These are phyloP conservation scores for Pygoscelis antarcticus DNA, from an alignment of 2,113 vertebrate genomes.

Conservation along the genomic window DNA sequence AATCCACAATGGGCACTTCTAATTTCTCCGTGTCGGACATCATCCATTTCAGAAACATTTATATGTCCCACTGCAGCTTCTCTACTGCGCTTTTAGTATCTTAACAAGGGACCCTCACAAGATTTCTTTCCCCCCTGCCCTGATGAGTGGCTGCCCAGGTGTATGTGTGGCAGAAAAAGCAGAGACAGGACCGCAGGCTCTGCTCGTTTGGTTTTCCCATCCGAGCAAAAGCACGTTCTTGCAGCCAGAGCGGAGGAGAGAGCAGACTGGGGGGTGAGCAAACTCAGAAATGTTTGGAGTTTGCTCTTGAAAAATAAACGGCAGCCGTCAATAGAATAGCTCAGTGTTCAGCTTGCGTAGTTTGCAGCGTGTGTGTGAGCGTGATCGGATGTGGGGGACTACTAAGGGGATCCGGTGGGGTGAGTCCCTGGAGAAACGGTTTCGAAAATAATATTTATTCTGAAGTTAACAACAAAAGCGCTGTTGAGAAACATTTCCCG, in stretches of 20 bases:
- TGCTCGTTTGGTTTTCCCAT: background rate
- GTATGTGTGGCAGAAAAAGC: background rate
- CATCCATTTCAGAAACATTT: background rate
- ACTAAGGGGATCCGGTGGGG: background rate
- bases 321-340: background rate
- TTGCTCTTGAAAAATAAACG: background rate
- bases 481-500: background rate
- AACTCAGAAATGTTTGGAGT: background rate
- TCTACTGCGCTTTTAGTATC: accelerated
- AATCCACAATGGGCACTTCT: background rate
- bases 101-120: background rate
- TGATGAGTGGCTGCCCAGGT: background rate
- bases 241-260: background rate
- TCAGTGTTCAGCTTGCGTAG: background rate
- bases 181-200: background rate
- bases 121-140: background rate
- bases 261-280: accelerated
- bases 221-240: background rate
- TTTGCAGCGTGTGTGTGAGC: background rate
- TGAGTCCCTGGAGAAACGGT: background rate
- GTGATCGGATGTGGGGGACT: slow-evolving; percentile 22
- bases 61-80: background rate
- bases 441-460: slow-evolving; percentile 15
- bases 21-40: accelerated
- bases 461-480: background rate